Conservation (phyloP, 2,888 invertebrate genomes). For the Drosophila nr. fundita region DNA sequence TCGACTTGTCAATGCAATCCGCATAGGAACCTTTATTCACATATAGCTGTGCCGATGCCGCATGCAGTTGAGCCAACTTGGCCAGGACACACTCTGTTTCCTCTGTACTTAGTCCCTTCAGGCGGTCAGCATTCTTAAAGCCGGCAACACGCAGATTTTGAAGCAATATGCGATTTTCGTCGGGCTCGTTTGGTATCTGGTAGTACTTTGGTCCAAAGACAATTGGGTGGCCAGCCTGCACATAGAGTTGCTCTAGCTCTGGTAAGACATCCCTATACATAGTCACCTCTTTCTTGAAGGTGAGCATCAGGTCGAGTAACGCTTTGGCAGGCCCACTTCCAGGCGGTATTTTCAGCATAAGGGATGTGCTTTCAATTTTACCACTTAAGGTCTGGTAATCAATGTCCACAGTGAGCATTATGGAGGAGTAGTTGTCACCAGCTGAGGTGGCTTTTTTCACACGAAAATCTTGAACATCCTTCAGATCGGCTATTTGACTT, state of each 20-base stretch:
- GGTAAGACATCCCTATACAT: slow-evolving; percentile 63
- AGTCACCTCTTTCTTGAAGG: slow-evolving; percentile 68
- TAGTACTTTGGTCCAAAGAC: slow-evolving; percentile 63
- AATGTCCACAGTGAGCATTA: slow-evolving; percentile 62
- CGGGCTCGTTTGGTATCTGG: slow-evolving; percentile 43
- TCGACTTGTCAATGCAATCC: slow-evolving; percentile 36
- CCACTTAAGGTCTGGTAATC: slow-evolving; percentile 30
- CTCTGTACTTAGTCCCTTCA: slow-evolving; percentile 67
- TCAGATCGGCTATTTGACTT: slow-evolving; percentile 41
- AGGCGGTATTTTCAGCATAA: slow-evolving; percentile 63
- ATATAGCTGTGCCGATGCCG: slow-evolving; percentile 77
- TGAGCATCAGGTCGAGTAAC: slow-evolving; percentile 41
- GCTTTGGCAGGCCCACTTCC: slow-evolving; percentile 7
- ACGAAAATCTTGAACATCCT: slow-evolving; percentile 53
- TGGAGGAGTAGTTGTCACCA: slow-evolving; percentile 75
- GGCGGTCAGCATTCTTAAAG: slow-evolving; percentile 75
- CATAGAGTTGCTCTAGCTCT: slow-evolving; percentile 62
- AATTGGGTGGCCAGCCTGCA: slow-evolving; percentile 48
- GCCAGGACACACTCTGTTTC: slow-evolving; percentile 73
- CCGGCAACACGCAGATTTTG: slow-evolving; percentile 69
- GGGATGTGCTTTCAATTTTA: slow-evolving; percentile 30
- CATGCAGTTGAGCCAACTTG: slow-evolving; percentile 82
- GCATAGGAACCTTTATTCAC: slow-evolving; percentile 58
- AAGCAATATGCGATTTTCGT: slow-evolving; percentile 64
- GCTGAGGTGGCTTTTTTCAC: slow-evolving; percentile 56